Evolutionary conservation across 1,140 invertebrate genomes (phyloP), one percentile per base, ranked within the genome.

Genomic region (Ceratina japonica): DNA sequence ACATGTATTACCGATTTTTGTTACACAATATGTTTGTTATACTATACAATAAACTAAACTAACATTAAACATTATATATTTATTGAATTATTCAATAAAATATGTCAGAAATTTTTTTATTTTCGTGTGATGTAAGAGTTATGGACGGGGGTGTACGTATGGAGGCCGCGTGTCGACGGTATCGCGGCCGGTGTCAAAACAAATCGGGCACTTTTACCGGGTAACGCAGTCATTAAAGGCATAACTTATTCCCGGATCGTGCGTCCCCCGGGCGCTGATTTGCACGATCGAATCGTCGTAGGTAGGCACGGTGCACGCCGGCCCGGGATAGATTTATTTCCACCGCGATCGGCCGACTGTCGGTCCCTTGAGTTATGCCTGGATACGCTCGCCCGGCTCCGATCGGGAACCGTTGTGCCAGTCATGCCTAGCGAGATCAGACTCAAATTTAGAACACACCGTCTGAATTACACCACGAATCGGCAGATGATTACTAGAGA

Each of bases 261-360:
- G 77, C 52, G 61, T 75, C 54, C 24, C 59, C 59, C 59, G 16
- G 62, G 24, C 54, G 54, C 71, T 79, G 77, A 79, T 79, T 79
- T 74, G 71, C 54, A 79, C 77, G 77, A 74, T 79, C 52, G 70
- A 61, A 66, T 79, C 77, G 71, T 73, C 75, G 66, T 77, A 77
- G 27, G 27, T 31, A n/a, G n/a, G n/a, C n/a, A 31, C 27, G 27
- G 27, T 31, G 4, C 66, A 77, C 75, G 56, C 13, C 44, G 56
- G 10, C 37, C 37, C 5, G 37, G 37, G 24, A 70, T 77, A 77
- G 75, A 77, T 77, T 77, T 77, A 77, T 77, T 77, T 52, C 10
- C 24, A 52, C n/a, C 15, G 24, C 44, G 66, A 76, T 61, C 66
- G 15, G 44, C 59, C 8, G 66, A 70, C 66, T 77, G 66, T 77